Evolutionary conservation across 2,113 vertebrate genomes (phyloP).

Genomic region (Lichenostomus cassidix): DNA sequence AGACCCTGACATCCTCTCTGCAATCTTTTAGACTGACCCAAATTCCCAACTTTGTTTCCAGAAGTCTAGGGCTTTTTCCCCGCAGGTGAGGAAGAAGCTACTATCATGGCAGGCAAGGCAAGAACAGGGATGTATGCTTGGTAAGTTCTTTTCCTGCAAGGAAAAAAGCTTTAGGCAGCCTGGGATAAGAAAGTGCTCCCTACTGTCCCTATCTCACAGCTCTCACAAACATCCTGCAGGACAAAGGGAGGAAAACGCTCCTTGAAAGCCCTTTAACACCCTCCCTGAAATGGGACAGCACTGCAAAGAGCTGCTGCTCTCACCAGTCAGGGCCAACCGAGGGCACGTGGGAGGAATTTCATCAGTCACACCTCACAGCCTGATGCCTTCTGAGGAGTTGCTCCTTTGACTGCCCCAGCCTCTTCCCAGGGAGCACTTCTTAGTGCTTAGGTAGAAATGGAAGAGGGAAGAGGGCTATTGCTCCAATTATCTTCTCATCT

Average conservation of each 20-base stretch:
- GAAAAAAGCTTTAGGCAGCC: background rate
- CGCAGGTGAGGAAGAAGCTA: background rate
- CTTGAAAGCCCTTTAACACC: background rate
- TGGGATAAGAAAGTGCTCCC: background rate
- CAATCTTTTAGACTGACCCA: background rate
- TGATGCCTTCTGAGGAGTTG: background rate
- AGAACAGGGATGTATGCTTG: background rate
- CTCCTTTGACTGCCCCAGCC: background rate
- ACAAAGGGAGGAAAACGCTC: background rate
- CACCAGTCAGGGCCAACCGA: background rate
- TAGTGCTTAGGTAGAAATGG: background rate
- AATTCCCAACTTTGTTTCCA: background rate
- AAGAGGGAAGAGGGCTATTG: background rate
- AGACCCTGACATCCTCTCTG: background rate
- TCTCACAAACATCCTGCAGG: background rate
- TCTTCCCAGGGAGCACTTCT: background rate
- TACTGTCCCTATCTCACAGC: background rate
- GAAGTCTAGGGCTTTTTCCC: background rate
- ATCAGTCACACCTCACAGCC: background rate
- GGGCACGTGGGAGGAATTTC: background rate
- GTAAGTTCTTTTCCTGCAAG: background rate
- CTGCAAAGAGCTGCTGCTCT: background rate
- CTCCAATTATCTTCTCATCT: background rate
- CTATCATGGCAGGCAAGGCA: background rate
- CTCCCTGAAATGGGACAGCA: background rate